Evolutionary conservation across 1,140 invertebrate genomes (phyloP).

Genomic region (Pomacea maculata): DNA sequence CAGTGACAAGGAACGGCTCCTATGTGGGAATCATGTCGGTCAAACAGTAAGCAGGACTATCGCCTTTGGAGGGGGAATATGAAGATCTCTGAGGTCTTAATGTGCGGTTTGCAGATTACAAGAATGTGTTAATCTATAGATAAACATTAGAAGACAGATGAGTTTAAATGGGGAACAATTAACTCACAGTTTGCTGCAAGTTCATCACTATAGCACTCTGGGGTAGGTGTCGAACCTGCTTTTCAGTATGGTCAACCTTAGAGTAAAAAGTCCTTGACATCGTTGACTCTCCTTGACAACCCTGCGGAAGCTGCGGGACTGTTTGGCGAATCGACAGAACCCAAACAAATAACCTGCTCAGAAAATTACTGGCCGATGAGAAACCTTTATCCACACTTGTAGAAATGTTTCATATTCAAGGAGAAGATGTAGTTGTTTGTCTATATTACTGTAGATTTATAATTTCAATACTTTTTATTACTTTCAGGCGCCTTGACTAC

Average conservation of each 20-base stretch:
- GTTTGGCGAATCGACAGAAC: background rate
- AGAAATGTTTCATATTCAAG: background rate
- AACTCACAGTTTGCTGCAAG: no score
- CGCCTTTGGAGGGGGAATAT: background rate
- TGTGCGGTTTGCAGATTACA: background rate
- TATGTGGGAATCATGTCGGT: conserved; percentile 48
- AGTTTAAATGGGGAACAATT: no score
- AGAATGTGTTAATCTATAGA: no score
- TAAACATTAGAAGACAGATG: no score
- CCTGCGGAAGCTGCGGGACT: no score
- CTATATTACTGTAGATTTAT: background rate
- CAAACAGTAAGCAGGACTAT: conserved; percentile 43
- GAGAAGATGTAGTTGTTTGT: background rate
- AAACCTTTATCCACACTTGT: background rate
- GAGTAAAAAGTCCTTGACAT: no score
- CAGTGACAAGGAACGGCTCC: conserved; percentile 30
- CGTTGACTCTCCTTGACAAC: no score
- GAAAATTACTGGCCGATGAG: background rate
- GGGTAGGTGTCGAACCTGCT: no score
- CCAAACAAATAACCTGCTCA: background rate
- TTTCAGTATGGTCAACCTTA: no score
- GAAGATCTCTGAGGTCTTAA: background rate
- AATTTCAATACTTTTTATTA: background rate
- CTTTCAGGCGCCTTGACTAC: conserved; percentile 51
- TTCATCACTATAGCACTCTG: no score